These are phyloP conservation scores for Druceiella hillmani DNA, from an alignment of 2,888 invertebrate genomes.

Conservation along the genomic window DNA sequence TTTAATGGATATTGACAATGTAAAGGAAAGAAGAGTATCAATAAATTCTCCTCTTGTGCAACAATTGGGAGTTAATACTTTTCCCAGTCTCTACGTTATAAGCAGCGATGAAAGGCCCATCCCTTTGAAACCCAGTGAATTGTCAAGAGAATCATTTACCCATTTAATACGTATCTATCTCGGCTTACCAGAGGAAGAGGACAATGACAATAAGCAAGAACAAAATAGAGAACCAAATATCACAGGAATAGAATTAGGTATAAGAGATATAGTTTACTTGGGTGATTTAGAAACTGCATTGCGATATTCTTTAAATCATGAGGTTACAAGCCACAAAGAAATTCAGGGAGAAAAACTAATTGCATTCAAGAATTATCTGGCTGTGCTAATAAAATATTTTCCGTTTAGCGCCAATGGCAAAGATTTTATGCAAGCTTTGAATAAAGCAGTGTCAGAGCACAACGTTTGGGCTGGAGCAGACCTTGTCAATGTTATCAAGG, in stretches of 20 bases:
- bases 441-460: slow-evolving; percentile 45
- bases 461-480: slow-evolving; percentile 54
- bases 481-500: slow-evolving; percentile 51
- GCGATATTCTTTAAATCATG: slow-evolving; percentile 76
- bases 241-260: too few species aligned
- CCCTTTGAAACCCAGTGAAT: slow-evolving; percentile 36
- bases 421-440: slow-evolving; percentile 57
- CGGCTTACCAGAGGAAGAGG: slow-evolving; percentile 29
- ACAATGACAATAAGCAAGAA: slow-evolving; percentile 27
- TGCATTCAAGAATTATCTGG: slow-evolving; percentile 70
- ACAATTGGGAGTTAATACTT: slow-evolving; percentile 39
- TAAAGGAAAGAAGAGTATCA: slow-evolving; percentile 55
- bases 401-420: slow-evolving; percentile 68
- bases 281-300: slow-evolving; percentile 85
- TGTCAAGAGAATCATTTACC: slow-evolving; percentile 43
- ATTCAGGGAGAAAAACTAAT: slow-evolving; percentile 67
- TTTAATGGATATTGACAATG: slow-evolving; percentile 49
- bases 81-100: slow-evolving; percentile 53
- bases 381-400: slow-evolving; percentile 68
- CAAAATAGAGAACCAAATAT: slow-evolving; percentile 26
- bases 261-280: slow-evolving; percentile 70
- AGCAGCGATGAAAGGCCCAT: slow-evolving; percentile 35
- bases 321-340: slow-evolving; percentile 65
- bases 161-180: slow-evolving; percentile 25
- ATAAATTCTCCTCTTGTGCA: slow-evolving; percentile 51